phyloP scores from a whole-genome alignment of 2,797 vertebrate genomes.

The Sebastes kiyomatsui region DNA sequence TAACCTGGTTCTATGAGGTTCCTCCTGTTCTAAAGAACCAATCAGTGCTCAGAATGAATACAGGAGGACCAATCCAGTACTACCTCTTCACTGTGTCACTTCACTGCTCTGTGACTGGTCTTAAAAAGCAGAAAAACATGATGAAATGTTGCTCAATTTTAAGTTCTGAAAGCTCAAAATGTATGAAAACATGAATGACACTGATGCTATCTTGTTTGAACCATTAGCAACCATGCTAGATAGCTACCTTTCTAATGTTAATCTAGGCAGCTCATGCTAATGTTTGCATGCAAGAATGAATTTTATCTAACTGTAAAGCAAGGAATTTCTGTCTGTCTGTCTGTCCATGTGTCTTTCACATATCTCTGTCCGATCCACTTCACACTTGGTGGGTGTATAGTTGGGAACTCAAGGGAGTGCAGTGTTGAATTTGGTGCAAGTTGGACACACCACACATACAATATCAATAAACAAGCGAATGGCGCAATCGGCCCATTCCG shows the following conservation, averaged over 20 bases:
- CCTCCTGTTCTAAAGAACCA: neutral
- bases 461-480: no score
- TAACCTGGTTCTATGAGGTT: neutral
- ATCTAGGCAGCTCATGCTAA: rapidly evolving
- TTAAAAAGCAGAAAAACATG: neutral
- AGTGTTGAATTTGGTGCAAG: no score
- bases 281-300: neutral
- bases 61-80: neutral
- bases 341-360: no score
- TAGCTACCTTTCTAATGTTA: neutral
- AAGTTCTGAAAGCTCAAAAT: neutral
- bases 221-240: neutral
- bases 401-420: no score
- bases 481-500: no score
- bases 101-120: neutral
- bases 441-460: no score
- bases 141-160: neutral
- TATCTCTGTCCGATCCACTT: no score
- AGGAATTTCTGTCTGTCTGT: no score
- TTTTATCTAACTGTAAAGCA: neutral
- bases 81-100: neutral
- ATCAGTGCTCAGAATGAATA: neutral
- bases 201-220: neutral
- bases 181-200: neutral
- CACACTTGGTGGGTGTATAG: no score